Evolutionary conservation across 2,113 vertebrate genomes (phyloP), one percentile per base, ranked within the genome.

Genomic region (Microcebus murinus): DNA sequence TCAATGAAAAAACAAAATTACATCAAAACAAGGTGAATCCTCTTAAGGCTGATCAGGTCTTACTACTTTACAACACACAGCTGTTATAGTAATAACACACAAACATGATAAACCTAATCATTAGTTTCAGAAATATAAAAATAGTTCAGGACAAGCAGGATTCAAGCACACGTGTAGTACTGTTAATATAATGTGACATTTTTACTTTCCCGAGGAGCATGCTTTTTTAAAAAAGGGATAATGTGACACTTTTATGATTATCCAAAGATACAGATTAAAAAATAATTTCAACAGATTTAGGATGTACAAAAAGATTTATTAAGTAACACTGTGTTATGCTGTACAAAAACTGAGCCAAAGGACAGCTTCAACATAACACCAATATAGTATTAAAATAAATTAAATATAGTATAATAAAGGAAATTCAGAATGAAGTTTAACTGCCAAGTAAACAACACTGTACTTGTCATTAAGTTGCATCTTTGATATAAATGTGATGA

Each of bases 371-470:
- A 91, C 0, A 95, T 17, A 96, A 21, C 23, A 83, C 61, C 48
- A 88, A 85, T 42, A 74, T 4, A 90, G n/a, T 52, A 92, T 76
- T 86, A 73, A 55, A 93, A 31, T 20, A 25, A 71, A 12, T 23
- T 25, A 23, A 39, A 73, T 73, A 73, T 25, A 25, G 25, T 39
- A 21, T 8, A 87, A 36, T 87, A 48, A 87, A 94, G 57, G 61
- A 90, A 95, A 95, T 70, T 92, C 48, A 92, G 55, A 94, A 94
- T 71, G 80, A 95, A 96, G 92, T 59, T 70, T 83, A 90, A 70
- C 23, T 65, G 59, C 10, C 21, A 94, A 71, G 11, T 68, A 92
- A 91, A n/a, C 50, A 95, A 80, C 13, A 59, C 20, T 34, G 42
- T 48, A 81, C 11, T 82, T 81, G 36, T 36, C 57, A 74, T 59